These are phyloP conservation scores for Microplitis mediator DNA, from an alignment of 1,140 invertebrate genomes.

Conservation along the genomic window DNA sequence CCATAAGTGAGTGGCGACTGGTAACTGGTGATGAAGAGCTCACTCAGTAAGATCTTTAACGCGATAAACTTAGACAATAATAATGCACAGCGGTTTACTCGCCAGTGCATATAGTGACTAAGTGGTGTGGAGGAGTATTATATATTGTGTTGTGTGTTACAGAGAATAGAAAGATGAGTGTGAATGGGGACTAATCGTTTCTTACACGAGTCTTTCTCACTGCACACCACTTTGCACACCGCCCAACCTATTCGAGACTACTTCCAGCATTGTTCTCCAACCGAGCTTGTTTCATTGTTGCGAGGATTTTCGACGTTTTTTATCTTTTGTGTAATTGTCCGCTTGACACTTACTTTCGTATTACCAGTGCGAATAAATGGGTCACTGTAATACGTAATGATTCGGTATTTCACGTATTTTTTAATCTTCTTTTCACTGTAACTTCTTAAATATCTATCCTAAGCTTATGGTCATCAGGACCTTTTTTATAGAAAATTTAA, in stretches of 20 bases:
- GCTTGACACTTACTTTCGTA: neutral
- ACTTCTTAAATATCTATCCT: too few species aligned
- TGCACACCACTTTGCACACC: neutral
- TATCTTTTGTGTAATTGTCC: neutral
- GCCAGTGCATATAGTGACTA: neutral
- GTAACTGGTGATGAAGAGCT: too few species aligned
- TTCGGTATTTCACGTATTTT: too few species aligned
- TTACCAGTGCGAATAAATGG: neutral
- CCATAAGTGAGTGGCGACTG: too few species aligned
- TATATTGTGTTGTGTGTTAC: neutral
- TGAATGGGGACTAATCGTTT: conserved; percentile 39
- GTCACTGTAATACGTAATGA: too few species aligned
- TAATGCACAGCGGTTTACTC: too few species aligned
- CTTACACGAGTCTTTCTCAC: conserved; percentile 26
- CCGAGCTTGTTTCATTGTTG: neutral
- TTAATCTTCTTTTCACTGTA: too few species aligned
- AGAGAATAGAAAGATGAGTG: conserved; percentile 33
- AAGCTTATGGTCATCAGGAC: too few species aligned
- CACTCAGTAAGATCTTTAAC: too few species aligned
- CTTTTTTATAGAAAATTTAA: too few species aligned
- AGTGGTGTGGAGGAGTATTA: neutral
- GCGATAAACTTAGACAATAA: too few species aligned
- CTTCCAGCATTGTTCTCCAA: conserved; percentile 7
- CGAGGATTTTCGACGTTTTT: neutral
- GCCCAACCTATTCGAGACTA: neutral